Evolutionary conservation across 1,140 invertebrate genomes (phyloP), one percentile per base, ranked within the genome.

Genomic region (Sarcophaga peregrina): DNA sequence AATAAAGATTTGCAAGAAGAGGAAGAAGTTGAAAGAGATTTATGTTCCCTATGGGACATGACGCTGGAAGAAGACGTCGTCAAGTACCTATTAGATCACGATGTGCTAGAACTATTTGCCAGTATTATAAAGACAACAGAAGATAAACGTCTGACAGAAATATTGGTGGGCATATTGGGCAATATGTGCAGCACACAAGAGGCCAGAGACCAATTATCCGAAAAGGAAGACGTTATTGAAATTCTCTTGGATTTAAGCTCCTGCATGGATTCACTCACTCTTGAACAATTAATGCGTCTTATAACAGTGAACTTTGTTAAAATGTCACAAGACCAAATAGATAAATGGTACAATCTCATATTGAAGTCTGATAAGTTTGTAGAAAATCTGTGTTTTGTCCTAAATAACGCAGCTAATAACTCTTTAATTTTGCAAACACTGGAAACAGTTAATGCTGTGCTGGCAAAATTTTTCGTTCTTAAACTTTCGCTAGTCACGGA

Each of bases 31-130:
- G 95, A 96, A 91, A 91, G 92, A 15, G 93, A 95, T 83, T 90
- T 96, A 7, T 95, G 95, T 86, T 93, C 92, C 25, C 86, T 96
- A 1, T 96, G 95, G 95, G 95, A 96, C 85, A 95, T 96, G 94
- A 94, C 95, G 10, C 89, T 93, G 0, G 93, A 96, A 83, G 92
- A 92, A 85, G 95, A 95, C 86, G 93, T 96, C 5, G 93, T 94
- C 3, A 84, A 92, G n/a, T 93, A 94, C 86, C 90, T 96, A 5
- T 87, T 94, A 80, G 91, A 94, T 85, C 92, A 95, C 84, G 91
- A 94, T 80, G 93, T 93, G 84, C 90, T 94, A 10, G 92, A 93
- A 74, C 87, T 96, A 20, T 91, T 91, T 10, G 91, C 91, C 68
- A 87, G 91, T 75, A 86, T 91, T 85, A 84, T 92, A 83, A 87